These are phyloP conservation scores for Naso thynnoides DNA, from an alignment of 2,797 vertebrate species.

Conservation along the genomic window DNA sequence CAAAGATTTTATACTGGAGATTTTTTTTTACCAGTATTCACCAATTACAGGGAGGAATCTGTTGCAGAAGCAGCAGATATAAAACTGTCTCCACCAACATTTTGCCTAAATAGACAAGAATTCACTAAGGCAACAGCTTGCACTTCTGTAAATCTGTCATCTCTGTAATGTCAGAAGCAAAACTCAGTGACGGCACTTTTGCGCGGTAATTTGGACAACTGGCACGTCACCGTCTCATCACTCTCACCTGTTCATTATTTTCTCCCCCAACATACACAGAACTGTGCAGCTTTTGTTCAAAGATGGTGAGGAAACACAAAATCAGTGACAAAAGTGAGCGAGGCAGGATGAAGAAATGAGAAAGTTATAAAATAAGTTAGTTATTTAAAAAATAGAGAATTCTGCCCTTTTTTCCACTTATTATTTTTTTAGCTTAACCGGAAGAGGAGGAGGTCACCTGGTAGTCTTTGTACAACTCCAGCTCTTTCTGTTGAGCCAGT, in stretches of 20 bases:
- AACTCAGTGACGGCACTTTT: conserved; percentile 21
- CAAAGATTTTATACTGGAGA: conserved; percentile 26
- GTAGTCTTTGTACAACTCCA: no score
- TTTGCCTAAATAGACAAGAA: conserved; percentile 50
- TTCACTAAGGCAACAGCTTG: conserved; percentile 22
- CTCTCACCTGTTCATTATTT: conserved; percentile 35
- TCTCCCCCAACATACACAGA: conserved; percentile 19
- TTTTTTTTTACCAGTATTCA: conserved; percentile 33
- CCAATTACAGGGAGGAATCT: conserved; percentile 60
- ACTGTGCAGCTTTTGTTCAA: conserved; percentile 6
- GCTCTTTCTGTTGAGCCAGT: no score
- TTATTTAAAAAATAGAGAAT: background rate
- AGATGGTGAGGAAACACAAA: conserved; percentile 31
- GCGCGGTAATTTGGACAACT: conserved; percentile 44
- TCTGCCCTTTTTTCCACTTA: background rate
- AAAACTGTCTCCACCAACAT: conserved; percentile 29
- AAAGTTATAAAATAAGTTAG: conserved; percentile 2
- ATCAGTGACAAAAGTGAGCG: conserved; percentile 9
- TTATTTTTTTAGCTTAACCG: background rate
- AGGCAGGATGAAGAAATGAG: conserved; percentile 22
- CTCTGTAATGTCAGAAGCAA: conserved; percentile 29
- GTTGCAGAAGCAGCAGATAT: conserved; percentile 50
- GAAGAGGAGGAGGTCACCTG: no score
- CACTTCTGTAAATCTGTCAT: conserved; percentile 38
- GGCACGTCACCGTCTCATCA: conserved; percentile 14